Percentiles rank a stretch among this genome's conserved stretches.
Evolutionary conservation across 2,797 vertebrate species (phyloP).

Genomic region (Periophthalmus magnuspinnatus): DNA sequence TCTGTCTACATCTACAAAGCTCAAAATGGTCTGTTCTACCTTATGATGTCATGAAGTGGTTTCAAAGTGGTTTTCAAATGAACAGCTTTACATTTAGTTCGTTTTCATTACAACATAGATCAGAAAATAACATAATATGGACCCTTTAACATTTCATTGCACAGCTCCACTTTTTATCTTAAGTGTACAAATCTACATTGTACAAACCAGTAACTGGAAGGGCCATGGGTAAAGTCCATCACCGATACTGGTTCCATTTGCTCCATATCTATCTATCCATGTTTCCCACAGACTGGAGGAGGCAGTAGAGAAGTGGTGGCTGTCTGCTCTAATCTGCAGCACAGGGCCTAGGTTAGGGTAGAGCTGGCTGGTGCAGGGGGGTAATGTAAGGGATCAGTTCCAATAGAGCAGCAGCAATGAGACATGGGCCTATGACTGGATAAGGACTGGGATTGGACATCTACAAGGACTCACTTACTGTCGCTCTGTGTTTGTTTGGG

Average conservation of each 20-base stretch:
- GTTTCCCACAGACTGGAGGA: conserved; percentile 72
- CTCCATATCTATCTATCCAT: conserved; percentile 48
- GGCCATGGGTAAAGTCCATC: no score
- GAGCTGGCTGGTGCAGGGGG: conserved; percentile 70
- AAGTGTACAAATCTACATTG: background rate
- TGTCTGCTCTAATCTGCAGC: conserved; percentile 79
- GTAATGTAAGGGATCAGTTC: conserved; percentile 85
- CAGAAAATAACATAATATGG: no score
- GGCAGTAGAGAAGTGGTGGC: conserved; percentile 69
- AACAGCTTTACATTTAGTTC: no score
- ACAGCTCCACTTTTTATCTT: background rate
- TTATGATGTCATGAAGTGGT: no score
- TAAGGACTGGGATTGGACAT: conserved; percentile 72
- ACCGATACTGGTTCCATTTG: conserved; percentile 6
- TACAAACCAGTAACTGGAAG: background rate
- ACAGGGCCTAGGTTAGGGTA: conserved; percentile 58
- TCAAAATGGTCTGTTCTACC: no score
- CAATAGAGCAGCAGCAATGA: conserved; percentile 75
- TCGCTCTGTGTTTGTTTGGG: conserved; percentile 25
- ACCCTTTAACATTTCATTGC: background rate
- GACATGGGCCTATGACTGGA: conserved; percentile 71
- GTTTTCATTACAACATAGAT: no score
- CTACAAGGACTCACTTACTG: conserved; percentile 52
- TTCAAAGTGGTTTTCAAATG: no score
- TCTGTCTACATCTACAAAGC: no score